Evolutionary conservation across 2,113 vertebrate species (phyloP), one percentile per base, ranked within the genome.

Genomic region (Bufo bufo): DNA sequence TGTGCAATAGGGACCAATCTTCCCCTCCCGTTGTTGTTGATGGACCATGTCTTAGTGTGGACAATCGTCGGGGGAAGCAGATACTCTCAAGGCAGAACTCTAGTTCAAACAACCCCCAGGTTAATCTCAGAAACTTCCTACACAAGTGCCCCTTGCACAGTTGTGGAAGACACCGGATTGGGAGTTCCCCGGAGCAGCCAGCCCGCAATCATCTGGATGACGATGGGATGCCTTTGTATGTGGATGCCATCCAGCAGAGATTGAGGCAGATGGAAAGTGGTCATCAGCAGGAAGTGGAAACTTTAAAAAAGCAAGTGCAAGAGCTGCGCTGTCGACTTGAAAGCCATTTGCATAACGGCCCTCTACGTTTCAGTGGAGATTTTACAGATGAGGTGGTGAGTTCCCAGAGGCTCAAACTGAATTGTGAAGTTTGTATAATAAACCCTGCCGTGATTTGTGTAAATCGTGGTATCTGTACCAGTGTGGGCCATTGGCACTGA

Each of bases 261-360:
- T 93, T 99, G 91, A 96, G 97, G 47, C 98, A 99, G 94, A 99
- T 99, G 0, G 98, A 99, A 90, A 97, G 94, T 0, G 97, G 97
- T 0, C 98, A 99, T 87, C 97, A 98, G 92, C 95, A 97, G 86
- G 98, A 99, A 90, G 98, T 99, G 90, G 98, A 99, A 92, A 97
- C 95, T 3, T 92, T 99, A 90, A 99, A 98, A 94, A 98, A 97
- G 90, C 98, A 99, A 92, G 96, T 99, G 63, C 98, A 98, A 91
- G 97, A 99, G 91, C 91, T 99, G 86, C 96, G 94, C 94, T 98
- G 96, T 91, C 96, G 96, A n/a, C 91, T 99, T 92, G 97, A 99
- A 94, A 98, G 95, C 89, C 97, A 98, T 90, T 96, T 96, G 79
- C 93, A 96, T 49, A 91, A 91, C 0, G 94, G 94, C 84, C 94